A percentile compares a stretch with the other conserved stretches of the same genome.
These are phyloP conservation scores for Zaprionus inermis DNA, from an alignment of 1,140 invertebrate species.

Conservation along the genomic window DNA sequence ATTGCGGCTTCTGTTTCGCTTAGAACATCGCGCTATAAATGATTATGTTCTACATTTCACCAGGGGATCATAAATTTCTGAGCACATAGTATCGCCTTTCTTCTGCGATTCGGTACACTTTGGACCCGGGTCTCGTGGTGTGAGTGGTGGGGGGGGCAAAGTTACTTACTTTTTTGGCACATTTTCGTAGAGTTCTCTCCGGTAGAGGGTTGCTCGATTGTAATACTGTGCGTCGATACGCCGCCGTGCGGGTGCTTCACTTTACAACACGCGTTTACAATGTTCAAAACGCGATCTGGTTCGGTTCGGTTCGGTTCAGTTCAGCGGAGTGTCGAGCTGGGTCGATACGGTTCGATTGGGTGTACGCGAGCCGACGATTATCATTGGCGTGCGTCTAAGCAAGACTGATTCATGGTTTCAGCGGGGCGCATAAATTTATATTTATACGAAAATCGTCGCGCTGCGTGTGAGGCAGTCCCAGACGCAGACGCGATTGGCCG, in stretches of 20 bases:
- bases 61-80: constrained; percentile 23
- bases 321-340: too few relatives aligned
- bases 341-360: constrained; percentile 12
- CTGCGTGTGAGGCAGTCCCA: constrained; percentile 61
- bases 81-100: not conserved
- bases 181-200: constrained; percentile 33
- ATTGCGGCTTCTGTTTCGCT: constrained; percentile 19
- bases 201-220: not conserved
- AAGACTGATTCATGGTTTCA: constrained; percentile 76
- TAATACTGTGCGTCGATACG: constrained; percentile 4
- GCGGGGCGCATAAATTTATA: constrained; percentile 74
- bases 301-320: not conserved
- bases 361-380: constrained; percentile 61
- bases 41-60: constrained; percentile 23
- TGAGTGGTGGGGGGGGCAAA: too few relatives aligned
- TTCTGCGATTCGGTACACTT: constrained; percentile 12
- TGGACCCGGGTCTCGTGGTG: constrained; percentile 4
- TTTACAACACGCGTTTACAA: not conserved
- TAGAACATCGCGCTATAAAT: constrained; percentile 46
- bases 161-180: constrained; percentile 65
- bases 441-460: constrained; percentile 73
- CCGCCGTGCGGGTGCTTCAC: not conserved
- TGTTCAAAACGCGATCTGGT: not conserved
- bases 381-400: constrained; percentile 77
- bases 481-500: constrained; percentile 5